Evolutionary conservation across 2,888 invertebrate genomes (phyloP), one percentile per base, ranked within the genome.

Genomic region (Dynastes hyllus): DNA sequence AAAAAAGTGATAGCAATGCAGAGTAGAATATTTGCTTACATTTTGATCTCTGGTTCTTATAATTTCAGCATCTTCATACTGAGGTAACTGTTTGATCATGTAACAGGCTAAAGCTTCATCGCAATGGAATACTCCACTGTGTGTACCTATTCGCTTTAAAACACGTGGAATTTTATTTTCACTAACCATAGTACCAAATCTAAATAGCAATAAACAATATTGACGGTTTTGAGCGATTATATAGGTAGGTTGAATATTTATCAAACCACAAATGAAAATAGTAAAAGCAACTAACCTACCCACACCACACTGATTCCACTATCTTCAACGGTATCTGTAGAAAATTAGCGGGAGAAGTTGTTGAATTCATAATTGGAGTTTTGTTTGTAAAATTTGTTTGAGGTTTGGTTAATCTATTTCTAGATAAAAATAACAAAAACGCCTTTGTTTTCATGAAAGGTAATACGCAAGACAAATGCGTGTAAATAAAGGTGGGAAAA

Each of bases 71-170:
- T 96, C 92, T 85, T 93, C 92, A 88, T 95, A 98, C 83, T 93
- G 91, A 0, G 97, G 95, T 3, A 98, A 89, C 71, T 92, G 91
- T 86, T 94, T 95, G 22, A 99, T 91, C 94, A 99, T 93, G 86
- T 92, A 97, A 88, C 98, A 98, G 0, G 98, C 99, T n/a, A 99
- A 90, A 0, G 94, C 96, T 89, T 98, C 98, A 87, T 98, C 98
- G 86, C 97, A 97, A 89, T 98, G 98, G 87, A 98, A 98, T 0
- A 92, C 91, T 0, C 98, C 98, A 90, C 93, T 91, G 83, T 95
- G 95, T 0, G 95, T 95, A 6, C 95, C 95, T 80, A 95, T 95
- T 86, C 86, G 90, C 76, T 89, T 86, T 16, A 84, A 77, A 61
- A 87, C 67, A 76, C 86, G 84, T n/a, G 86, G 81, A 67, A 76